These are phyloP conservation scores for Naso thynnoides DNA, from an alignment of 2,797 vertebrate genomes.

Conservation along the genomic window DNA sequence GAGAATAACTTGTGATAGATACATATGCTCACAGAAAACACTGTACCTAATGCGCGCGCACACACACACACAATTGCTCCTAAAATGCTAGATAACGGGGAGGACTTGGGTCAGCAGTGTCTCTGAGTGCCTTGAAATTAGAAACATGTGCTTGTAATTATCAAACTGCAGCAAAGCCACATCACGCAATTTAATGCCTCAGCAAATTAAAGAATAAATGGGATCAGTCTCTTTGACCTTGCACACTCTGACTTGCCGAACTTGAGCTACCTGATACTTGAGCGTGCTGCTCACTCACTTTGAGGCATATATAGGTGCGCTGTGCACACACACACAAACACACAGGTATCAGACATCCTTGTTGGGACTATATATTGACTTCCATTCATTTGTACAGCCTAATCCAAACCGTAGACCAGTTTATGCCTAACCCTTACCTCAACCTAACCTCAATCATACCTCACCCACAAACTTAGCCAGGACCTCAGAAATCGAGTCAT, in stretches of 20 bases:
- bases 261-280: conserved; percentile 74
- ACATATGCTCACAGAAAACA: not conserved
- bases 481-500: too few relatives aligned
- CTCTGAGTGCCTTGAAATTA: conserved; percentile 86
- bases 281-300: conserved; percentile 54
- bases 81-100: conserved; percentile 73
- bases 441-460: too few relatives aligned
- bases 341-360: too few relatives aligned
- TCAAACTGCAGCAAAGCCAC: conserved; percentile 86
- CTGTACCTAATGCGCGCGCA: not conserved
- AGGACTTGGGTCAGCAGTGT: conserved; percentile 87
- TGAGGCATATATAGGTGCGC: conserved; percentile 6
- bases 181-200: conserved; percentile 87
- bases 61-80: conserved; percentile 32
- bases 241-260: conserved; percentile 75
- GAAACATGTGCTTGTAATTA: conserved; percentile 90
- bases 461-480: too few relatives aligned
- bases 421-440: too few relatives aligned
- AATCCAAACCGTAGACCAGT: too few relatives aligned
- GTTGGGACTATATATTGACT: too few relatives aligned
- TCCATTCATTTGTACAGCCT: too few relatives aligned
- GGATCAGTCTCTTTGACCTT: conserved; percentile 86
- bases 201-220: conserved; percentile 87
- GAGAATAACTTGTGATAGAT: not conserved
- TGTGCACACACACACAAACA: not conserved